These are phyloP conservation scores for Nannoperca australis DNA, from an alignment of 2,797 vertebrate species.

Conservation along the genomic window DNA sequence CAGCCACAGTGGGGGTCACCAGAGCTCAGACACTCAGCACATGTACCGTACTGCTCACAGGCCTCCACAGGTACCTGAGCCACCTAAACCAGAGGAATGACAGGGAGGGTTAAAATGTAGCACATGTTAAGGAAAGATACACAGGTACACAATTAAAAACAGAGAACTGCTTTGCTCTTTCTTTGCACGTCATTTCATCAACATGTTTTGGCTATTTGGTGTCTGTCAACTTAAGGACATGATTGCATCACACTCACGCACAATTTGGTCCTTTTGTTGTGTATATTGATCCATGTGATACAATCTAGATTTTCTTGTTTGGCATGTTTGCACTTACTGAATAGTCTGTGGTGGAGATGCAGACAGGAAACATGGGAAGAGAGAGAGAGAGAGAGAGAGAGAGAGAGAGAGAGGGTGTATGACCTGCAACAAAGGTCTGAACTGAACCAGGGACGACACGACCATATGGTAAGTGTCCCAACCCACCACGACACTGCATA, in stretches of 20 bases:
- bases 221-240: not conserved
- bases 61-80: constrained; percentile 92
- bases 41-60: constrained; percentile 93
- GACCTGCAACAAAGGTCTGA: not conserved
- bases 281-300: not conserved
- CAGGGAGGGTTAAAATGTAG: not conserved
- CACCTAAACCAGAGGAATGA: constrained; percentile 82
- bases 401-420: not conserved
- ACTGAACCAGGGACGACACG: not conserved
- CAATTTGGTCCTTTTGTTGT: not conserved
- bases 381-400: too few relatives aligned
- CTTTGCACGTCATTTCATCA: not conserved
- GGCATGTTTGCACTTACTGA: not conserved
- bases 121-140: not conserved
- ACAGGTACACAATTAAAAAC: not conserved
- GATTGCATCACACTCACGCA: not conserved
- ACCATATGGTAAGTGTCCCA: too few relatives aligned
- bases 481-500: not conserved
- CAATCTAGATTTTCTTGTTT: not conserved
- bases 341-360: not conserved
- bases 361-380: not conserved
- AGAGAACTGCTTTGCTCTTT: too few relatives aligned
- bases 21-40: constrained; percentile 92
- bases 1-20: constrained; percentile 97
- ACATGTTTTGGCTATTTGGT: not conserved